phyloP scores from a whole-genome alignment of 2,888 invertebrate genomes.

The Pardosa pseudoannulata region DNA sequence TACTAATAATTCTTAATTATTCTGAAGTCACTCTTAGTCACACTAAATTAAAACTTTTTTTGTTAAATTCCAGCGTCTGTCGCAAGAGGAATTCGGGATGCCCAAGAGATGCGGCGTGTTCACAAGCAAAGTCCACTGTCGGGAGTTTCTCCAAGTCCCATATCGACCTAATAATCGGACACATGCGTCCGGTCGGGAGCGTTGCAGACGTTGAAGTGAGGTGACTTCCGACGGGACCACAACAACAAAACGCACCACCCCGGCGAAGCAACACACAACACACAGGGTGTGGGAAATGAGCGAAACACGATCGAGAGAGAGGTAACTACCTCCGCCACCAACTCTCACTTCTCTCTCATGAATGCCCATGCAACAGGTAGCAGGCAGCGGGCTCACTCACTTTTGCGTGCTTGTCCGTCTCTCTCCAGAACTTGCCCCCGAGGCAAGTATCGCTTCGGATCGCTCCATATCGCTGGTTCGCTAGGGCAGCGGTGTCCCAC shows the following conservation, averaged over 20 bases:
- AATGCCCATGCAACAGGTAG: conserved; percentile 57
- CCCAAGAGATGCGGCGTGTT: no score
- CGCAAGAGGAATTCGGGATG: no score
- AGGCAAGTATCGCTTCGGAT: conserved; percentile 47
- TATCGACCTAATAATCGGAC: neutral
- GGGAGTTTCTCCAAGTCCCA: neutral
- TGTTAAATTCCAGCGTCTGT: no score
- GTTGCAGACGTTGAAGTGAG: neutral
- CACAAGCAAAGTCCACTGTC: no score
- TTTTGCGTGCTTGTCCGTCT: conserved; percentile 32
- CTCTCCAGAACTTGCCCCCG: conserved; percentile 23
- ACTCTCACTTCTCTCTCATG: conserved; percentile 65
- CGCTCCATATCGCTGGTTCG: conserved; percentile 69
- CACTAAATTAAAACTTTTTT: no score
- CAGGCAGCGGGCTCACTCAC: conserved; percentile 22
- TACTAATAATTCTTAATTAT: no score
- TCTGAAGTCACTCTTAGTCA: no score
- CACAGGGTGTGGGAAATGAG: conserved; percentile 32
- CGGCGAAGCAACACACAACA: conserved; percentile 22
- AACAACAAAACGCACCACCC: conserved; percentile 3
- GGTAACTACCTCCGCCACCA: neutral
- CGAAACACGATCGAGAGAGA: neutral
- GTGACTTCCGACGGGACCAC: conserved; percentile 64
- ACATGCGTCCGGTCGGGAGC: neutral
- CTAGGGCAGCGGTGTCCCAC: conserved; percentile 65